Percentiles rank a stretch among this genome's conserved stretches.
These are phyloP conservation scores for Chelon auratus DNA, from an alignment of 2,797 vertebrate species.

Conservation along the genomic window DNA sequence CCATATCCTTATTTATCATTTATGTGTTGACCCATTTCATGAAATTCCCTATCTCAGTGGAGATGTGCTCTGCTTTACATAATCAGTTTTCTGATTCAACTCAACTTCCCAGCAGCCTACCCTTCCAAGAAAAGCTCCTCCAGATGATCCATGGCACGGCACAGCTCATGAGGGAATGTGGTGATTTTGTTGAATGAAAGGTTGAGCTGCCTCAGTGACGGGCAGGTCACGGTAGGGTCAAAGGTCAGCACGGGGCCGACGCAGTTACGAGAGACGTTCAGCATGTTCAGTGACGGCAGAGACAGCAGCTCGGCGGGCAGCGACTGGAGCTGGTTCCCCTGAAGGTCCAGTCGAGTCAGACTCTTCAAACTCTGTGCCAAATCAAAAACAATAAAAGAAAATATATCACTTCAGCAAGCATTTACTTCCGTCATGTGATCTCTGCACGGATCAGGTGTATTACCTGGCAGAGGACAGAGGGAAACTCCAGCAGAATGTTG, in stretches of 20 bases:
- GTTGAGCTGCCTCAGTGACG: slow-evolving; percentile 89
- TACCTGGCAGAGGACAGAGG: slow-evolving; percentile 90
- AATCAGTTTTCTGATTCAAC: neutral
- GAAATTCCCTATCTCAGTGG: neutral
- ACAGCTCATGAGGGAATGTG: slow-evolving; percentile 83
- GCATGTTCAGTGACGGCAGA: slow-evolving; percentile 85
- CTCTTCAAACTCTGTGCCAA: slow-evolving; percentile 86
- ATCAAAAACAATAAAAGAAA: neutral
- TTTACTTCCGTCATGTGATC: neutral
- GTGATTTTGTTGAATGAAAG: slow-evolving; percentile 92
- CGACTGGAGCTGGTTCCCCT: slow-evolving; percentile 88
- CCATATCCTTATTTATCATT: neutral
- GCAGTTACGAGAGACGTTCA: slow-evolving; percentile 93
- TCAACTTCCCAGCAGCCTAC: slow-evolving; percentile 72
- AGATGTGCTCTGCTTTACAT: neutral
- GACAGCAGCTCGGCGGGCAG: slow-evolving; percentile 88
- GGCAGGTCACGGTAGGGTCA: slow-evolving; percentile 79
- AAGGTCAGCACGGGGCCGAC: slow-evolving; percentile 87
- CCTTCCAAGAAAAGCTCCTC: slow-evolving; percentile 93
- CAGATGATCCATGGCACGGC: slow-evolving; percentile 78
- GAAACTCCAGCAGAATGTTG: slow-evolving; percentile 88
- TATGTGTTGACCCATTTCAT: neutral
- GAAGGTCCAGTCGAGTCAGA: slow-evolving; percentile 93
- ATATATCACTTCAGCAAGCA: accelerated
- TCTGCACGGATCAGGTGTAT: neutral